A percentile compares a stretch with the other conserved stretches of the same genome.
Evolutionary conservation across 2,797 vertebrate genomes (phyloP).

Genomic region (Muraenolepis orangiensis): DNA sequence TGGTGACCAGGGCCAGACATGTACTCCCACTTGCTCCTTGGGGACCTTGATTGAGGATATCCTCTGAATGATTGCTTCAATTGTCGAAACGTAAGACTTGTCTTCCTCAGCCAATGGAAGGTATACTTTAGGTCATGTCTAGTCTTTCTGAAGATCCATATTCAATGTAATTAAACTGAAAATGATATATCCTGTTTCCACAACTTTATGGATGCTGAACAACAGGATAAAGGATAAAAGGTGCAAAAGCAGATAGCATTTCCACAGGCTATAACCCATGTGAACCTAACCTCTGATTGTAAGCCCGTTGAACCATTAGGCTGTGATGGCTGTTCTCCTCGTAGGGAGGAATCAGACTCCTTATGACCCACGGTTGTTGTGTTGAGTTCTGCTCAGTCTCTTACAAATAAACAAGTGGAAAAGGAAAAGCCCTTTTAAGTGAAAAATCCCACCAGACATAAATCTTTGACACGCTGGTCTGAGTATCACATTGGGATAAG

Average conservation of each 20-base stretch:
- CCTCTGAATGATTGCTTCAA: conserved; percentile 57
- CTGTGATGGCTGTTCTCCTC: conserved; percentile 36
- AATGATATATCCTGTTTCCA: conserved; percentile 12
- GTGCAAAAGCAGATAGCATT: not conserved
- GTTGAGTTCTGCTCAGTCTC: conserved; percentile 13
- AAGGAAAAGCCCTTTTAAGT: not conserved
- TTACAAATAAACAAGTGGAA: not conserved
- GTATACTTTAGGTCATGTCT: conserved; percentile 12
- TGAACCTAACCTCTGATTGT: not conserved
- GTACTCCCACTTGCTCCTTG: conserved; percentile 50
- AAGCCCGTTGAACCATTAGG: not conserved
- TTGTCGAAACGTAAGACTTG: conserved; percentile 56
- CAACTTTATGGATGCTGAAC: not conserved
- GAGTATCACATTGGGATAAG: not conserved
- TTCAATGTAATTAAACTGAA: not conserved
- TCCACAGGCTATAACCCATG: not conserved
- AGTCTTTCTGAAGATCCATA: conserved; percentile 17
- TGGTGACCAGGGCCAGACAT: conserved; percentile 38
- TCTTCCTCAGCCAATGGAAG: conserved; percentile 35
- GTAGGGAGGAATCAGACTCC: conserved; percentile 34
- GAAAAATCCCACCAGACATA: too few species aligned
- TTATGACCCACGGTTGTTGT: conserved; percentile 47
- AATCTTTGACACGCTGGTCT: not conserved
- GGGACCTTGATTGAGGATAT: conserved; percentile 67
- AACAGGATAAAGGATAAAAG: not conserved